Evolutionary conservation across 2,797 vertebrate species (phyloP).

Genomic region (Pseudomugil tenellus): DNA sequence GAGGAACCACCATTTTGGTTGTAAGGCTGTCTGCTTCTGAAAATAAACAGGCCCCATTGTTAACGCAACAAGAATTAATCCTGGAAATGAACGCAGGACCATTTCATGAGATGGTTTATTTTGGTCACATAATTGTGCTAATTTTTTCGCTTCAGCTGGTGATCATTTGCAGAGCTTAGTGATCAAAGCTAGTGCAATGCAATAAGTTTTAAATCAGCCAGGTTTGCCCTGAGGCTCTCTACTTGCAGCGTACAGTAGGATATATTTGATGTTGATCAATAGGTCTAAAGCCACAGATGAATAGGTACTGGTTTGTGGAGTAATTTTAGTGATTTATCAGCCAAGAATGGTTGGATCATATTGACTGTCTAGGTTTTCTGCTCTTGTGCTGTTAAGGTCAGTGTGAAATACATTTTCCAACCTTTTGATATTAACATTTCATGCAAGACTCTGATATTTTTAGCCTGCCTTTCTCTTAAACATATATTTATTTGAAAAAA

Average conservation of each 20-base stretch:
- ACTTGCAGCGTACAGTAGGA: background rate
- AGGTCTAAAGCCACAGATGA: background rate
- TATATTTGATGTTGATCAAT: background rate
- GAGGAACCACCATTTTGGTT: slow-evolving; percentile 13
- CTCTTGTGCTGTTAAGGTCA: background rate
- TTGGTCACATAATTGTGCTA: background rate
- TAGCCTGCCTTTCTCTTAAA: background rate
- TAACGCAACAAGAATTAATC: slow-evolving; percentile 7
- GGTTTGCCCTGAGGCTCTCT: background rate
- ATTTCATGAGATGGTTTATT: background rate
- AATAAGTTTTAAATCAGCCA: background rate
- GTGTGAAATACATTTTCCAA: background rate
- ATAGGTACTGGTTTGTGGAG: background rate
- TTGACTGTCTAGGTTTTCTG: background rate
- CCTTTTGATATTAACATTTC: background rate
- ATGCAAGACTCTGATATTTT: background rate
- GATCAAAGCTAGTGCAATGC: background rate
- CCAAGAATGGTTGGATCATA: background rate
- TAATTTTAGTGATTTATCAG: background rate
- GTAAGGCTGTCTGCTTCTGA: slow-evolving; percentile 2
- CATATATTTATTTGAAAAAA: background rate
- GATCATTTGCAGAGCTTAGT: background rate
- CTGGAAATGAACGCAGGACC: slow-evolving; percentile 1
- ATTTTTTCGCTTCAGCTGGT: background rate
- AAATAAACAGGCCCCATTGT: slow-evolving; percentile 13